phyloP scores from a whole-genome alignment of 2,888 invertebrate genomes.

The Thyatira batis region DNA sequence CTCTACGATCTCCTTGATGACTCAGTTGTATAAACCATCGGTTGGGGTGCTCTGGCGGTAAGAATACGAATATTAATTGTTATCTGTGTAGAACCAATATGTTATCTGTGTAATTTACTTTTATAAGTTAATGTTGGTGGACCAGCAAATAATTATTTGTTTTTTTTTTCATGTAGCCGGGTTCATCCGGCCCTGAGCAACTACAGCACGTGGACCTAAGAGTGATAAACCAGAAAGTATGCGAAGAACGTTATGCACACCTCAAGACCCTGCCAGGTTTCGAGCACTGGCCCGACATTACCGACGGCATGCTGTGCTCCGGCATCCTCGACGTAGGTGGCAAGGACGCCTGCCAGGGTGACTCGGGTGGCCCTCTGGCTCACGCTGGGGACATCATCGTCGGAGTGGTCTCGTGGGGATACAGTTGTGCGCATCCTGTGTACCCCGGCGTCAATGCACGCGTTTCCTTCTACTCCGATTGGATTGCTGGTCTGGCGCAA shows the following conservation, averaged over 20 bases:
- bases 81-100: too few species aligned
- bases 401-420: conserved; percentile 77
- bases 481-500: conserved; percentile 46
- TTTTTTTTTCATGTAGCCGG: too few species aligned
- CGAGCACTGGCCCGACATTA: conserved; percentile 39
- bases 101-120: too few species aligned
- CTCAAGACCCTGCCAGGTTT: conserved; percentile 37
- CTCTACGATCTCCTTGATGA: conserved; percentile 33
- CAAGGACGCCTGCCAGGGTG: conserved; percentile 70
- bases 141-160: too few species aligned
- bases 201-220: conserved; percentile 49
- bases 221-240: conserved; percentile 51
- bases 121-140: too few species aligned
- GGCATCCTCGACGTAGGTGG: conserved; percentile 55
- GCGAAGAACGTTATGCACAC: conserved; percentile 49
- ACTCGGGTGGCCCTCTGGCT: conserved; percentile 78
- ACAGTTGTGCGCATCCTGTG: conserved; percentile 61
- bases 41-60: conserved; percentile 51
- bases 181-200: conserved; percentile 31
- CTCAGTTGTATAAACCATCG: conserved; percentile 31
- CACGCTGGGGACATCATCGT: conserved; percentile 55
- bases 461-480: conserved; percentile 51
- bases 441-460: conserved; percentile 79
- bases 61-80: too few species aligned
- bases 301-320: conserved; percentile 62